Conservation (phyloP, 2,888 invertebrate species). For the Drosophila trichaetosa region DNA sequence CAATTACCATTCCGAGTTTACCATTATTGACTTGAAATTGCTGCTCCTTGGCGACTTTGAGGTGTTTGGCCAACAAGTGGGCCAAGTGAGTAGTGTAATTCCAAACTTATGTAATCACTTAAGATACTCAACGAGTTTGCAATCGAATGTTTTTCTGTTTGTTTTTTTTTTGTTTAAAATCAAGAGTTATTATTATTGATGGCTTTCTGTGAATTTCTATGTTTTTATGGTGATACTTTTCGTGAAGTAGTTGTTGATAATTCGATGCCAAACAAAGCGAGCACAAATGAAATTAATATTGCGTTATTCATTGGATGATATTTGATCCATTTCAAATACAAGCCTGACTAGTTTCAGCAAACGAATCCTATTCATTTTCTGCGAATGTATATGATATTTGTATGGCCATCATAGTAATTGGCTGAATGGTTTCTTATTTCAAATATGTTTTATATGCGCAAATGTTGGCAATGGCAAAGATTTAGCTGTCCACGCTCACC, state of each 20-base stretch:
- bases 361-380: conserved; percentile 6
- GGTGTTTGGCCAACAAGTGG: conserved; percentile 17
- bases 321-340: conserved; percentile 10
- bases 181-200: background rate
- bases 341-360: conserved; percentile 9
- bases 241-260: background rate
- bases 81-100: background rate
- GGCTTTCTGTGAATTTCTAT: background rate
- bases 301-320: background rate
- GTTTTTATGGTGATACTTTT: background rate
- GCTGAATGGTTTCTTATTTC: conserved; percentile 52
- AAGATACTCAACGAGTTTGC: background rate
- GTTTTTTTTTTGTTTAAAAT: background rate
- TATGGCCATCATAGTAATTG: conserved; percentile 54
- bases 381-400: conserved; percentile 12
- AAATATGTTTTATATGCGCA: conserved; percentile 22
- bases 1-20: conserved; percentile 27
- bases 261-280: background rate
- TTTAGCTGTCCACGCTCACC: conserved; percentile 33
- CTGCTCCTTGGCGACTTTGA: conserved; percentile 10
- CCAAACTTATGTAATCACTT: background rate
- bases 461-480: conserved; percentile 7
- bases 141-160: background rate
- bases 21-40: conserved; percentile 18
- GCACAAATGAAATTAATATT: background rate